These are phyloP conservation scores for Tortricodes alternella DNA, from an alignment of 2,888 invertebrate species.

Conservation along the genomic window DNA sequence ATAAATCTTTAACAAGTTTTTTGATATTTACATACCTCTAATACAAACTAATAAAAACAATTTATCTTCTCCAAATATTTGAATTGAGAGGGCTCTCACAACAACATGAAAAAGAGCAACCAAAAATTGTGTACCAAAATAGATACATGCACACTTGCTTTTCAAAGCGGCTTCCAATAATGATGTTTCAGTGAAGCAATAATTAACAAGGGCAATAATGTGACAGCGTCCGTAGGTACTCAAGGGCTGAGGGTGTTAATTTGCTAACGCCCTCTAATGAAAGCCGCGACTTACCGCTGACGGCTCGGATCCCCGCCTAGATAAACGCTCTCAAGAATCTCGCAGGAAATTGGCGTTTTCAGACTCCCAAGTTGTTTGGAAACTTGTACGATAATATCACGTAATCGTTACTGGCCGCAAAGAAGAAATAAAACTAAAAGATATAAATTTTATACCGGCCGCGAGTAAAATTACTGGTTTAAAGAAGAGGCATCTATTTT, in stretches of 20 bases:
- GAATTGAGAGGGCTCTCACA: no score
- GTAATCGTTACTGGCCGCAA: conserved; percentile 14
- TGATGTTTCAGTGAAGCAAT: conserved; percentile 37
- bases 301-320: conserved; percentile 63
- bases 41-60: no score
- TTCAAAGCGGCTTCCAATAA: conserved; percentile 1
- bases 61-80: no score
- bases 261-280: conserved; percentile 78
- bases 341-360: conserved; percentile 77
- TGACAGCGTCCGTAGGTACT: conserved; percentile 41
- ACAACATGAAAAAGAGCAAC: no score
- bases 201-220: conserved; percentile 62
- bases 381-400: conserved; percentile 50
- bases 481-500: no score
- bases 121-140: no score
- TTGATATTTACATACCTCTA: no score
- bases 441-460: neutral
- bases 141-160: neutral
- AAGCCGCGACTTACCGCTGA: conserved; percentile 72
- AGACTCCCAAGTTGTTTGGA: conserved; percentile 54
- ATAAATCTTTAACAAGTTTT: no score
- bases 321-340: conserved; percentile 71
- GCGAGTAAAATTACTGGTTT: neutral
- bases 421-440: conserved; percentile 7
- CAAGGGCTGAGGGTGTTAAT: conserved; percentile 68